A percentile compares a stretch with the other conserved stretches of the same genome.
These are phyloP conservation scores for Megaceryle alcyon DNA, from an alignment of 2,797 vertebrate genomes.

Conservation along the genomic window DNA sequence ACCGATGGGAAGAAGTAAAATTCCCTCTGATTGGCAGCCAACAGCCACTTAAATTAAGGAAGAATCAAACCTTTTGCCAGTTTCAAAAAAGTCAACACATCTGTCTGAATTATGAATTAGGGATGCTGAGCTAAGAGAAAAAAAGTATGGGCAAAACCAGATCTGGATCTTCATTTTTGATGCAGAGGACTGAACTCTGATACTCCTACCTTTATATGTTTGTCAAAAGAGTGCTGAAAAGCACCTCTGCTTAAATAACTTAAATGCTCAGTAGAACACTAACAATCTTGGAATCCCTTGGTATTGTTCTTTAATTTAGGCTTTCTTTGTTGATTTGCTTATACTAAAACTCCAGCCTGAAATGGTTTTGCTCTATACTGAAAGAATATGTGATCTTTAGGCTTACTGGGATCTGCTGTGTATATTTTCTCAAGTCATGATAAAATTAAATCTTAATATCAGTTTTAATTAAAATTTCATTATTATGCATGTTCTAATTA, in stretches of 20 bases:
- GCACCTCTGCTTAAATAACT: background rate
- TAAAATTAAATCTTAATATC: background rate
- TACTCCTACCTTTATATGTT: background rate
- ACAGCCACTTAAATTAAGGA: constrained; percentile 56
- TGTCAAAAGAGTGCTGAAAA: background rate
- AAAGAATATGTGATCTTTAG: background rate
- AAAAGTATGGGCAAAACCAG: background rate
- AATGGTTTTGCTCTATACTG: background rate
- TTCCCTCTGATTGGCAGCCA: constrained; percentile 43
- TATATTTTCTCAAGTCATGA: background rate
- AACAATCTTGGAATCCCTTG: background rate
- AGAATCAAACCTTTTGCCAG: constrained; percentile 7
- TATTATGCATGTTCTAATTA: background rate
- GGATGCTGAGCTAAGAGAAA: background rate
- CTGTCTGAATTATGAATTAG: background rate
- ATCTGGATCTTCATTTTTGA: background rate
- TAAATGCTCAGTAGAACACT: background rate
- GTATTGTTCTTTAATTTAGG: background rate
- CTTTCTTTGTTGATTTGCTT: background rate
- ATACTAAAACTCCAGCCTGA: background rate
- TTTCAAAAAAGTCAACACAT: constrained; percentile 22
- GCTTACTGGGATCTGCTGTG: background rate
- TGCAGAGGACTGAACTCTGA: background rate
- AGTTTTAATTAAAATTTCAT: constrained; percentile 5
- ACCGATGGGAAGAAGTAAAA: background rate